Evolutionary conservation across 2,888 invertebrate genomes (phyloP).

Genomic region (Cephus pulcher): DNA sequence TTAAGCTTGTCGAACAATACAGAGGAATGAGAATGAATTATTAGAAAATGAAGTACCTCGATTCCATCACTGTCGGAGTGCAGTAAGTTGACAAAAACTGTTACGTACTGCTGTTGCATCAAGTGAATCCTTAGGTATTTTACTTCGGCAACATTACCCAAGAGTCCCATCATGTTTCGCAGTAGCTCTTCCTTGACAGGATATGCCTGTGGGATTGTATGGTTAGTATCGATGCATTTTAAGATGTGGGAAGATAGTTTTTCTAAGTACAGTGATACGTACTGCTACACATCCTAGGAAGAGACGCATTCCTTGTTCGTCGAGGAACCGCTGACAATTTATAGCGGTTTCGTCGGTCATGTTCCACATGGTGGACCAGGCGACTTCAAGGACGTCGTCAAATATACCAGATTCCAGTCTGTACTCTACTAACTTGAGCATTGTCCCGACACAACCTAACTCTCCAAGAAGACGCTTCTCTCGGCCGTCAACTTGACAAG

Average conservation of each 20-base stretch:
- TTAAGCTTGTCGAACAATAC: not conserved
- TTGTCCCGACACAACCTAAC: slow-evolving; percentile 85
- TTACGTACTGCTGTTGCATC: slow-evolving; percentile 86
- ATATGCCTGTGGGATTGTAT: slow-evolving; percentile 74
- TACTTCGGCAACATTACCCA: slow-evolving; percentile 98
- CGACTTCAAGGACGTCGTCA: slow-evolving; percentile 96
- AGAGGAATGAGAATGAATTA: not conserved
- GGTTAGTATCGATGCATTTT: not conserved
- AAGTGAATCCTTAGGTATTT: slow-evolving; percentile 81
- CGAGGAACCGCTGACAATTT: slow-evolving; percentile 92
- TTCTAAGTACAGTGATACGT: slow-evolving; percentile 47
- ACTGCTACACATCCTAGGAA: slow-evolving; percentile 91
- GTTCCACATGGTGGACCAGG: slow-evolving; percentile 99
- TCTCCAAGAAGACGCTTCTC: slow-evolving; percentile 94
- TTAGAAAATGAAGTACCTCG: slow-evolving; percentile 73
- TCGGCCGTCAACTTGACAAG: slow-evolving; percentile 94
- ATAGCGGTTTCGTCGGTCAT: slow-evolving; percentile 95
- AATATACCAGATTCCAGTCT: slow-evolving; percentile 82
- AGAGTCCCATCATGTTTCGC: slow-evolving; percentile 97
- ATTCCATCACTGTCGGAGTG: slow-evolving; percentile 92
- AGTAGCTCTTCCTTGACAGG: slow-evolving; percentile 90
- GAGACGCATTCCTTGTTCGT: slow-evolving; percentile 88
- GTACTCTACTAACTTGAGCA: slow-evolving; percentile 88
- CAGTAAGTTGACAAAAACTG: slow-evolving; percentile 87
- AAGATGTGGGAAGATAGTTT: slow-evolving; percentile 8